Base-by-base conservation (phyloP, 2,888 invertebrate genomes). In the Eulithis testata region DNA sequence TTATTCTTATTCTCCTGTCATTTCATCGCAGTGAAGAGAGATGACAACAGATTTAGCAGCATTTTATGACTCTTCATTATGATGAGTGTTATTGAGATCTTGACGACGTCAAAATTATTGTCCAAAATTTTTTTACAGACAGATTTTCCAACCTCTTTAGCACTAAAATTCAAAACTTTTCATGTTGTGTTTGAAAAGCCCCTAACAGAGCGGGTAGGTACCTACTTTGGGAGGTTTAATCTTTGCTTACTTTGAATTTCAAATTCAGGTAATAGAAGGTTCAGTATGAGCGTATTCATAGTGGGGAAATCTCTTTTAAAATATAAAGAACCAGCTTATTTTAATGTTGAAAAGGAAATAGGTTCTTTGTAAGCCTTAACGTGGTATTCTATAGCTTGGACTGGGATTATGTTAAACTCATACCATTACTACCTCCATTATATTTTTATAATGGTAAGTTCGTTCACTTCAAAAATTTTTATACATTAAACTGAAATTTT, bases 191-290 rank as follows among this genome's bases (percentile, higher is more conserved):
- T 31, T 63, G 36, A 50, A 63, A 59, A 44, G 31, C 31, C 31
- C 55, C 54, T 57, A 40, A 57, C 31, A 21, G 51, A 53, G 40
- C 61, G 45, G 47, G 54, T 59, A 49, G 12, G 47, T 63, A 54
- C 47, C 12, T 61, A 65, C 65, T 57, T 55, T 45, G 57, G 65
- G 64, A 69, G 68, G 70, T 70, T 71, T 73, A 73, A 71, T 71
- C 71, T 73, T 71, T 60, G 71, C 71, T 62, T 66, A 73, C 66
- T 71, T 73, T 73, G 71, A 70, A 73, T 70, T 71, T 73, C 73
- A 71, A 73, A 71, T 72, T 71, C 73, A 71, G 69, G 71, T 73
- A 73, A 69, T 73, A 71, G 71, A 69, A 68, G 66, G 73, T 69
- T 66, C 59, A 53, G 60, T 56, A 54, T 65, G 58, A 70, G 59